Percentiles rank a stretch among this genome's conserved stretches.
Conservation (phyloP, 2,113 vertebrate species). For the zebrafish (Danio rerio) region GRCz12tu NC_133188.1:44937001-44937500, state of each 20-base stretch:
- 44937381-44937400: conserved; percentile 44
- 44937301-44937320: conserved; percentile 35
- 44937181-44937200: neutral
- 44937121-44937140: neutral
- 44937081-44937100: too few species aligned
- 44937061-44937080: too few species aligned
- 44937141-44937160: neutral
- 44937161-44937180: neutral
- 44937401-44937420: conserved; percentile 25
- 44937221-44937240: conserved; percentile 21
- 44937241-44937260: conserved; percentile 27
- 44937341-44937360: conserved; percentile 37
- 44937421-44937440: conserved; percentile 14
- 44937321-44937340: conserved; percentile 43
- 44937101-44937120: neutral
- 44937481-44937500: neutral
- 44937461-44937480: too few species aligned
- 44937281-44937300: conserved; percentile 33
- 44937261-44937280: conserved; percentile 31
- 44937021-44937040: too few species aligned
- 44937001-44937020: too few species aligned
- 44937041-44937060: too few species aligned
- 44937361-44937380: conserved; percentile 24
- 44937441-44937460: neutral
- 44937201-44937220: conserved; percentile 22